phyloP scores from a whole-genome alignment of 1,140 invertebrate species.

The Stenopsyche tienmushanensis region DNA sequence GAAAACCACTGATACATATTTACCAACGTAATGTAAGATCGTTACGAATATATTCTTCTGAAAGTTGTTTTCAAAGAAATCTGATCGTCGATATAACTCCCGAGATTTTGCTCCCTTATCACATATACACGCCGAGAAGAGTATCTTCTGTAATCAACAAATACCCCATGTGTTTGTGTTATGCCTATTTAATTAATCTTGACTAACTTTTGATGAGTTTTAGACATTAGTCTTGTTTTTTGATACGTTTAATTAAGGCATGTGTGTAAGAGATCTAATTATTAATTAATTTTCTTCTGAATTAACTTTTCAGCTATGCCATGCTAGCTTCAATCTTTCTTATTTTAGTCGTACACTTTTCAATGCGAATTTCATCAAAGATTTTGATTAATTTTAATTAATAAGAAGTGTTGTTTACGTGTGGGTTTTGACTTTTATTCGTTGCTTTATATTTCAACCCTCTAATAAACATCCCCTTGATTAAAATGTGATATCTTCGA shows the following conservation, averaged over 20 bases:
- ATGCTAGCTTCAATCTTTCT: too few species aligned
- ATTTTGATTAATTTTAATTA: too few species aligned
- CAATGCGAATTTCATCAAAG: too few species aligned
- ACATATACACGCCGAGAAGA: conserved; percentile 1
- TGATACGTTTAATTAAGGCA: conserved; percentile 41
- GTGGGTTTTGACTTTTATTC: too few species aligned
- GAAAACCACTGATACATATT: too few species aligned
- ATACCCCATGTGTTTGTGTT: conserved; percentile 18
- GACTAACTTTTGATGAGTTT: conserved; percentile 41
- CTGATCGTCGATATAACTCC: conserved; percentile 11
- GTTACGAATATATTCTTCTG: neutral
- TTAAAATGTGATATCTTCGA: too few species aligned
- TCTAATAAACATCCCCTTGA: too few species aligned
- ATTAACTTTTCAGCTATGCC: conserved; percentile 24
- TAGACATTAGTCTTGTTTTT: conserved; percentile 41
- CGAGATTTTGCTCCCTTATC: conserved; percentile 7
- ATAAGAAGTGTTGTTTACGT: too few species aligned
- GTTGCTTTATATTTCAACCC: too few species aligned
- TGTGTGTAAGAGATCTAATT: conserved; percentile 36
- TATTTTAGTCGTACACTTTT: too few species aligned
- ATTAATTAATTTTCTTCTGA: conserved; percentile 40
- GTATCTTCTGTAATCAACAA: conserved; percentile 33
- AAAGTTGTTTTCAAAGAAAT: neutral
- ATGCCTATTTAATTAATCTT: conserved; percentile 39
- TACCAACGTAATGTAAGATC: too few species aligned